Conservation (phyloP, 2,113 vertebrate species). For the Heterotis niloticus region DNA sequence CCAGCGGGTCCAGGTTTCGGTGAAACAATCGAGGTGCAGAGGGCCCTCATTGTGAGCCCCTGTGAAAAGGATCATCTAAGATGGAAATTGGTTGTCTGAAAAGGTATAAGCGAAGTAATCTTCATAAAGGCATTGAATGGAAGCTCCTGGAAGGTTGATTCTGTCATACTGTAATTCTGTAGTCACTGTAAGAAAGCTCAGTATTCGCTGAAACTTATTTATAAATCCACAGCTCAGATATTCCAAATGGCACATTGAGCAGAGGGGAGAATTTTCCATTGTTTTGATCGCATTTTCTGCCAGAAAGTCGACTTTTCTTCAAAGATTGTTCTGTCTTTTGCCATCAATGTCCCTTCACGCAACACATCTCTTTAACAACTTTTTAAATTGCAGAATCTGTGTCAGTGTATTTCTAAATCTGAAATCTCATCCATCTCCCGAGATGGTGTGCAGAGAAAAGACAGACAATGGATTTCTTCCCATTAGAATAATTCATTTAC, state of each 20-base stretch:
- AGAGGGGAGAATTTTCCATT: background rate
- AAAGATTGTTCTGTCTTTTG: background rate
- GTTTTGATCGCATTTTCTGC: background rate
- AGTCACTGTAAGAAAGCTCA: background rate
- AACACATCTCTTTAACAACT: background rate
- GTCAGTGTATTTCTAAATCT: background rate
- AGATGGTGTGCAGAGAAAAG: background rate
- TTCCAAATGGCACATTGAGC: background rate
- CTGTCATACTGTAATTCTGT: background rate
- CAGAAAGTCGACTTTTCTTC: background rate
- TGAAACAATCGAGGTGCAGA: background rate
- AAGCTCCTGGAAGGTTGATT: background rate
- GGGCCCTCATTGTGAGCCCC: background rate
- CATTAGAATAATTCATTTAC: conserved; percentile 23
- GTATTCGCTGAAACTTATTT: background rate
- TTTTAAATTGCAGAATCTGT: background rate
- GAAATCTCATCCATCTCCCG: conserved; percentile 12
- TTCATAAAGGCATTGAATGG: too few species aligned
- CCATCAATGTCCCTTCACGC: background rate
- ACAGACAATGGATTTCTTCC: conserved; percentile 19
- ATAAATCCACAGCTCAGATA: background rate
- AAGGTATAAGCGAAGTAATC: background rate
- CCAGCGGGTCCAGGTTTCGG: background rate
- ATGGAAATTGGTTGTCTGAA: background rate
- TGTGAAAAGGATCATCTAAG: background rate